Evolutionary conservation across 2,888 invertebrate genomes (phyloP).

Genomic region (Mactromeris polynyma): DNA sequence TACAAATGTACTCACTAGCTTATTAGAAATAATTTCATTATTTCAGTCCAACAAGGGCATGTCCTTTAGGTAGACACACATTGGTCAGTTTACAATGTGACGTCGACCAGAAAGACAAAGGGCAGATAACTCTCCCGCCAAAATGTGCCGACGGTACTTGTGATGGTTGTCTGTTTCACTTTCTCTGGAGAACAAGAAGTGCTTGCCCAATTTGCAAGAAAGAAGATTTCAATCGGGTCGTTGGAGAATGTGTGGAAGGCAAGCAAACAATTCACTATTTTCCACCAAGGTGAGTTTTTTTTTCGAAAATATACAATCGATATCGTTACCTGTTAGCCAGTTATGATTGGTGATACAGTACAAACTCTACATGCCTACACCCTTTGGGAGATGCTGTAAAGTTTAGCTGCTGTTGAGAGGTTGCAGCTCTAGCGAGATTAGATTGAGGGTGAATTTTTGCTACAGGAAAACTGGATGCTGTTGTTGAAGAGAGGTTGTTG

Average conservation of each 20-base stretch:
- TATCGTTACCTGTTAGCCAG: too few species aligned
- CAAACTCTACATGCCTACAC: too few species aligned
- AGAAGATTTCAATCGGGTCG: constrained; percentile 86
- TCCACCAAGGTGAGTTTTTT: constrained; percentile 80
- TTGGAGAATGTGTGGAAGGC: constrained; percentile 89
- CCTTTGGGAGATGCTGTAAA: too few species aligned
- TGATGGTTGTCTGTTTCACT: constrained; percentile 90
- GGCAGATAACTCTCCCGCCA: constrained; percentile 87
- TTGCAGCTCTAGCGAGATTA: too few species aligned
- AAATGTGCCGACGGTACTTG: constrained; percentile 89
- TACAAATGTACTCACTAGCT: too few species aligned
- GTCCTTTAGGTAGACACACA: constrained; percentile 89
- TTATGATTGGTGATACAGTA: too few species aligned
- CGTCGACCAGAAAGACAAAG: constrained; percentile 82
- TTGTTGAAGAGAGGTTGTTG: too few species aligned
- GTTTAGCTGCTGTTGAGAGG: too few species aligned
- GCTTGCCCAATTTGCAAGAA: constrained; percentile 89
- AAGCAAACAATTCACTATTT: constrained; percentile 89
- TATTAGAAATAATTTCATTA: constrained; percentile 11
- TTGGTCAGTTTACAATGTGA: constrained; percentile 89
- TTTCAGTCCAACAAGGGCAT: constrained; percentile 87
- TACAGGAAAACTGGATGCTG: too few species aligned
- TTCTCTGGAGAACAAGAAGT: constrained; percentile 88
- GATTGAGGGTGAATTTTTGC: too few species aligned
- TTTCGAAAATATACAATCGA: too few species aligned